Conservation (phyloP, 2,797 vertebrate species). For the Tympanoctomys barrerae region DNA sequence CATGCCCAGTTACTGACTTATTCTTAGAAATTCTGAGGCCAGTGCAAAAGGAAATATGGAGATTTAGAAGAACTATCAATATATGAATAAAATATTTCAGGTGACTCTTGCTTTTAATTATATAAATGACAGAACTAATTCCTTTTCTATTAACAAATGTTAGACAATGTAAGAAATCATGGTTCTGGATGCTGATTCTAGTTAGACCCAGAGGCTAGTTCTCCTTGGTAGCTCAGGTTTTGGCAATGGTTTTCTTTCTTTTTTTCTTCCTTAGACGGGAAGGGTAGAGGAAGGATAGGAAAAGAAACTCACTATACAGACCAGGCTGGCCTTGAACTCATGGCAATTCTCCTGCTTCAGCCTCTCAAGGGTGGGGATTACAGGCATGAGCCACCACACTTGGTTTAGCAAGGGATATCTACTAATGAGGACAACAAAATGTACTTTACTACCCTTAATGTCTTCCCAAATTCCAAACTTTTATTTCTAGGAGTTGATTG, state of each 20-base stretch:
- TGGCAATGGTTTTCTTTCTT: background rate
- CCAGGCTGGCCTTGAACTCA: background rate
- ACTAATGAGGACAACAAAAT: background rate
- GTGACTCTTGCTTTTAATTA: background rate
- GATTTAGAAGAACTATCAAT: background rate
- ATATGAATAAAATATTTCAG: background rate
- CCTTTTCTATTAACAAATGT: background rate
- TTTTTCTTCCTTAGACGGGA: background rate
- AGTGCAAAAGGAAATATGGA: background rate
- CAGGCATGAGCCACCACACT: background rate
- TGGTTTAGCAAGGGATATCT: background rate
- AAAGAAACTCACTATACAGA: background rate
- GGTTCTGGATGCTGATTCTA: background rate
- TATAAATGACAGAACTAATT: background rate
- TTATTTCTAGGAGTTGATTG: background rate
- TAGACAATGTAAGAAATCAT: background rate
- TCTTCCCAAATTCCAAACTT: background rate
- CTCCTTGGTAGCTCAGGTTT: background rate
- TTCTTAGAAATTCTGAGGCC: background rate
- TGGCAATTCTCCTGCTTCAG: background rate
- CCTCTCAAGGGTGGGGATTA: background rate
- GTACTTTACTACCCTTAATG: background rate
- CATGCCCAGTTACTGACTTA: background rate
- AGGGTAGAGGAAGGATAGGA: background rate
- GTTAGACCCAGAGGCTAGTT: background rate